Base-by-base conservation (phyloP, 2,888 invertebrate genomes). In the Polydrusus cervinus region DNA sequence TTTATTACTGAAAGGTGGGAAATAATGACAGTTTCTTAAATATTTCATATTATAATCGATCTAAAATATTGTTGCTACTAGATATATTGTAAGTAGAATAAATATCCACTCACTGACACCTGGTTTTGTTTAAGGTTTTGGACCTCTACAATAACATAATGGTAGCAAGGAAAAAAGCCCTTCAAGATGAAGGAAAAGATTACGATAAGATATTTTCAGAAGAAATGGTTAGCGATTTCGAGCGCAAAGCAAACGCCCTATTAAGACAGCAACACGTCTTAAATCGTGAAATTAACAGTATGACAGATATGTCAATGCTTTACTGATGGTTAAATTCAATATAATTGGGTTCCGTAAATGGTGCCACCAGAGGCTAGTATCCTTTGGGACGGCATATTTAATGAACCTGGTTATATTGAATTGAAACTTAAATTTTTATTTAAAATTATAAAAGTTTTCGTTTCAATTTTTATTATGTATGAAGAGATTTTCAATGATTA, bases 101-200 rank as follows among this genome's bases (percentile, higher is more conserved):
- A 34, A 34, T 34, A 34, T 34, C 5, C 34, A 34, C 34, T 34
- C 8, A 34, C 34, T 34, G 34, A 34, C 34, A 8, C 34, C 1
- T 3, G 7, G 10, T 34, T 34, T 34, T 34, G 34, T 34, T 84
- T 38, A 67, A 87, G 87, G 92, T 93, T 75, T 91, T 96, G 85
- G 97, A 97, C 84, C 92, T 94, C 81, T 97, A 96, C 84, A 94
- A 95, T 82, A 94, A 94, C 84, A 91, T 96, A 82, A 88, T 92
- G 38, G 92, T 94, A 0, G 94, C 96, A 81, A 93, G 94, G 84
- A 96, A 96, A 86, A 94, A 95, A 84, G 90, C 94, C 78, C 91
- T 93, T 8, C 90, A 82, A 69, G 79, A 80, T n/a, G 84, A 84
- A 66, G 82, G 82, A 3, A 83, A 84, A 62, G 81, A 83, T 18